Base-by-base conservation (phyloP, 2,888 invertebrate species). In the Apoderus coryli region DNA sequence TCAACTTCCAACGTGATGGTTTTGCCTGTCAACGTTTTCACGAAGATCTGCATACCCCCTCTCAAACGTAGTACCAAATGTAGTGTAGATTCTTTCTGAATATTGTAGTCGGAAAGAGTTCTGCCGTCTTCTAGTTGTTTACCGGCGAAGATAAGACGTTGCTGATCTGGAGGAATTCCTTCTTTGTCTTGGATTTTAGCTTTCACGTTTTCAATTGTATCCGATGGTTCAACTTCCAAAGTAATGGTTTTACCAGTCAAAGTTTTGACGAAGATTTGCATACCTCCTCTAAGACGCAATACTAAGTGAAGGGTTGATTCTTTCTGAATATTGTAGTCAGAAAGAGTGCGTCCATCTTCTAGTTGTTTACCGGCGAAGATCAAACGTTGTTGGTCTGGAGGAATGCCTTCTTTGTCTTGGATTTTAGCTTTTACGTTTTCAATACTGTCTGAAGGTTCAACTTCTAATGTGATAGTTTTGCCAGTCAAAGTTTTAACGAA, bases 61-160 rank as follows among this genome's bases (percentile, higher is more conserved):
- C 90, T 73, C 44, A 93, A 75, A 64, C 56, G 75, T 73, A 70
- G 52, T 1, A 68, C 69, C 36, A 70, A 50, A 43, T 69, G 67
- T 9, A 69, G 58, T 42, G 58, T 65, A 27, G 61, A 66, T 57
- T 63, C 72, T 61, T 65, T 76, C 59, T 60, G 74, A 56, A 63
- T 74, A 53, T 64, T 76, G 63, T 69, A 72, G 57, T 89, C 89
- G 1, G 81, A 82, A 2, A 89, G 64, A 10, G 88, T 89, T 36
- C 86, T 76, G 4, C 86, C 89, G 72, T 89, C 89, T 64, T 89
- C 88, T 10, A 44, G 48, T 52, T 74, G 73, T 49, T 72, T 73
- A 6, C 74, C 74, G 36, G 70, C 69, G 47, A 71, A 70, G 48
- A 70, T 69, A 43, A 69, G 47, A 22, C 68, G 48, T 49, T 69